These are phyloP conservation scores for Trilocha varians DNA, from an alignment of 2,888 invertebrate genomes.

Conservation along the genomic window DNA sequence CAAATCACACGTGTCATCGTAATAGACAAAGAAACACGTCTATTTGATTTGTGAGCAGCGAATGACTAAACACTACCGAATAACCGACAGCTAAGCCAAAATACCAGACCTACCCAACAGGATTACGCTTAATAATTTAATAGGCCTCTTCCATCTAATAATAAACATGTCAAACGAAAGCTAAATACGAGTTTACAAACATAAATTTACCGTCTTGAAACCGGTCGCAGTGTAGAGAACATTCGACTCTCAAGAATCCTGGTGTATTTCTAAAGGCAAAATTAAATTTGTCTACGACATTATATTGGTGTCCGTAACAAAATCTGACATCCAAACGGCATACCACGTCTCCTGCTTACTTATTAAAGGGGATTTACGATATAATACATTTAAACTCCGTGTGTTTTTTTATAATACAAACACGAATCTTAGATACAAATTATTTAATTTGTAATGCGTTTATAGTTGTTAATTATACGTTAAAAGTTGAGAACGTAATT, in stretches of 20 bases:
- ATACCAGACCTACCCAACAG: slow-evolving; percentile 51
- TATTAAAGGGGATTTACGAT: slow-evolving; percentile 61
- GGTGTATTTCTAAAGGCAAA: slow-evolving; percentile 6
- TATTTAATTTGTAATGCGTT: slow-evolving; percentile 63
- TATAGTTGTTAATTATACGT: slow-evolving; percentile 53
- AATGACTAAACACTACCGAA: slow-evolving; percentile 41
- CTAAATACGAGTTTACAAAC: slow-evolving; percentile 50
- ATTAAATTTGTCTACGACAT: slow-evolving; percentile 34
- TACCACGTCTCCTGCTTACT: slow-evolving; percentile 47
- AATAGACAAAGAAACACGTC: not conserved
- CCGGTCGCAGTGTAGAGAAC: slow-evolving; percentile 2
- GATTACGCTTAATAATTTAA: slow-evolving; percentile 68
- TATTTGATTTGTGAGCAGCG: slow-evolving; percentile 39
- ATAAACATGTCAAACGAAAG: slow-evolving; percentile 66
- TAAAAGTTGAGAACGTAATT: slow-evolving; percentile 39
- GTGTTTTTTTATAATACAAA: slow-evolving; percentile 57
- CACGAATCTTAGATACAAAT: slow-evolving; percentile 56
- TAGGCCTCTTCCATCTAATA: slow-evolving; percentile 63
- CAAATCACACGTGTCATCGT: not conserved
- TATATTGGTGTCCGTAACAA: slow-evolving; percentile 54
- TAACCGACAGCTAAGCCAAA: slow-evolving; percentile 49
- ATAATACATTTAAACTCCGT: slow-evolving; percentile 54
- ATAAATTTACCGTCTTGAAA: slow-evolving; percentile 18
- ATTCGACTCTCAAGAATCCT: slow-evolving; percentile 9
- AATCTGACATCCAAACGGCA: slow-evolving; percentile 62